phyloP scores from a whole-genome alignment of 2,797 vertebrate genomes.

The Pogonophryne albipinna region DNA sequence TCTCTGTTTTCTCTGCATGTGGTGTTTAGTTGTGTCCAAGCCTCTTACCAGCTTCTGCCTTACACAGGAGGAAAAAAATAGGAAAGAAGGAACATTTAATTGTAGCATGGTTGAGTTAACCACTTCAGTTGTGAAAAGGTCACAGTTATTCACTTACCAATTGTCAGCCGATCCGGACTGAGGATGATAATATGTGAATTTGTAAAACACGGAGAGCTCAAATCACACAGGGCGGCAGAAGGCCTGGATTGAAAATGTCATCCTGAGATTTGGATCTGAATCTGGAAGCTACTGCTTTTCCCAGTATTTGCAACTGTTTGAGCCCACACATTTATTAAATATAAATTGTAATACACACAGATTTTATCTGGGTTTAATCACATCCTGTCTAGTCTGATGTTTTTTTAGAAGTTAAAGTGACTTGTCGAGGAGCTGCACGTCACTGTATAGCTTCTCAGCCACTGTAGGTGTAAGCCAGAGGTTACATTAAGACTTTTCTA shows the following conservation, averaged over 20 bases:
- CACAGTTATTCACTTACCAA: slow-evolving; percentile 20
- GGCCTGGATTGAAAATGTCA: background rate
- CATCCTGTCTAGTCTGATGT: background rate
- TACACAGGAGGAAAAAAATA: background rate
- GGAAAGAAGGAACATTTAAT: slow-evolving; percentile 24
- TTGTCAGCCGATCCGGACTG: slow-evolving; percentile 13
- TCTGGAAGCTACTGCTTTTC: background rate
- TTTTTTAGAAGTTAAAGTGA: background rate
- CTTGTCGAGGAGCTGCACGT: background rate
- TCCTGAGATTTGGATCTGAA: background rate
- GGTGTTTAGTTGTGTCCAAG: slow-evolving; percentile 38
- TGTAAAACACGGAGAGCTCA: slow-evolving; percentile 2
- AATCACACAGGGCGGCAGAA: background rate
- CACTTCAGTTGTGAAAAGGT: slow-evolving; percentile 20
- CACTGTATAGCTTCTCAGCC: no score
- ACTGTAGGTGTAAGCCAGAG: no score
- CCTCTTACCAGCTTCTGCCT: slow-evolving; percentile 39
- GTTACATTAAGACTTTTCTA: no score
- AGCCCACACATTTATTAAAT: background rate
- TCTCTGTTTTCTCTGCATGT: slow-evolving; percentile 45
- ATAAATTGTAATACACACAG: background rate
- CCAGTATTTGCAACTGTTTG: background rate
- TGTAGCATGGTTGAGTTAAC: slow-evolving; percentile 28
- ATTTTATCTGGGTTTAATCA: background rate
- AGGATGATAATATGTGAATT: slow-evolving; percentile 17